Evolutionary conservation across 2,888 invertebrate species (phyloP).

Genomic region (Plagiodera versicolora): DNA sequence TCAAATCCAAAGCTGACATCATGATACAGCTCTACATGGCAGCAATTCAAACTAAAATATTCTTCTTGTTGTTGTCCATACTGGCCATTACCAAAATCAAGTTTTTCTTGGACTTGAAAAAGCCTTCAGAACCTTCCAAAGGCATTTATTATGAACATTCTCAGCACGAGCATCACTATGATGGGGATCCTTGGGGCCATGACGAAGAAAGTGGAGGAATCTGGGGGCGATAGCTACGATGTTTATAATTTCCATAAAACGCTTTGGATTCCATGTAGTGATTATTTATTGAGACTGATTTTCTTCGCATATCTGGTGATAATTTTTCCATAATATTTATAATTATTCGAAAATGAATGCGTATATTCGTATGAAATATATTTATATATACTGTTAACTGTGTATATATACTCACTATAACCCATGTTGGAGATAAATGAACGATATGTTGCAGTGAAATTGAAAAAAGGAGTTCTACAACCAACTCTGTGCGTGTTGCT

Average conservation of each 20-base stretch:
- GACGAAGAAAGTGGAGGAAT: constrained; percentile 54
- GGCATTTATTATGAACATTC: constrained; percentile 82
- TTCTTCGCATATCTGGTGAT: neutral
- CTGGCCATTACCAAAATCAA: constrained; percentile 69
- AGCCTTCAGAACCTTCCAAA: constrained; percentile 68
- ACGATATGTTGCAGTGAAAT: too few species aligned
- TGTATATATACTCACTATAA: too few species aligned
- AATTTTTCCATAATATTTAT: too few species aligned
- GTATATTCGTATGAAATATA: too few species aligned
- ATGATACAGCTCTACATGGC: constrained; percentile 73
- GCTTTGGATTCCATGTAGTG: neutral
- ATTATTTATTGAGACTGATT: neutral
- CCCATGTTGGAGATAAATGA: too few species aligned
- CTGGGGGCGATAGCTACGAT: constrained; percentile 22
- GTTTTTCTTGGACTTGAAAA: constrained; percentile 75
- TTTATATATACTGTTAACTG: too few species aligned
- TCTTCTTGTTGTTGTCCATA: constrained; percentile 70
- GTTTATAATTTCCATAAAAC: neutral
- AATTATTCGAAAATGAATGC: too few species aligned
- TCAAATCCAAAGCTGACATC: constrained; percentile 73
- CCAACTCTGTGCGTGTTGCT: too few species aligned
- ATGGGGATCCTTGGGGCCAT: constrained; percentile 58
- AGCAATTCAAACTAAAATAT: constrained; percentile 76
- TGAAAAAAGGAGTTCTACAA: too few species aligned
- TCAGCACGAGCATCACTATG: constrained; percentile 81